These are phyloP conservation scores for Petaurus breviceps DNA, from an alignment of 2,113 vertebrate genomes.

Conservation along the genomic window DNA sequence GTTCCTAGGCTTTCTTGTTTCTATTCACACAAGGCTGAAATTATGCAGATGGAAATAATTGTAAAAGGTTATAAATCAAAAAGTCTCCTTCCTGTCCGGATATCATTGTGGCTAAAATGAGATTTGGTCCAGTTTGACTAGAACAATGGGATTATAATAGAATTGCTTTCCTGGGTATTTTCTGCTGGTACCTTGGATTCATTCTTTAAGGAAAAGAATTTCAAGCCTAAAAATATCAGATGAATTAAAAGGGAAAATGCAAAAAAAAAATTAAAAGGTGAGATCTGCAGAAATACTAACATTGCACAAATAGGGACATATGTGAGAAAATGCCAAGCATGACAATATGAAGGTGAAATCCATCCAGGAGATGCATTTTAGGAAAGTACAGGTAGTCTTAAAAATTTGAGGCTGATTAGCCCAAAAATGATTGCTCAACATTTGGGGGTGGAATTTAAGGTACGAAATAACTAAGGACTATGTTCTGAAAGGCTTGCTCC, in stretches of 20 bases:
- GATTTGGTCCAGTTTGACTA: background rate
- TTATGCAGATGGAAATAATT: background rate
- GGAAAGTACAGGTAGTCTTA: background rate
- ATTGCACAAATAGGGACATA: background rate
- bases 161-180: background rate
- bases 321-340: background rate
- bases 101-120: constrained; percentile 43
- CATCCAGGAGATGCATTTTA: background rate
- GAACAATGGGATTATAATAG: constrained; percentile 11
- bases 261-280: background rate
- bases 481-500: constrained; percentile 2
- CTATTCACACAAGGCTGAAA: background rate
- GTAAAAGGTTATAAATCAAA: constrained; percentile 5
- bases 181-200: background rate
- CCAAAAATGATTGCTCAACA: constrained; percentile 1
- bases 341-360: background rate
- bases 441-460: background rate
- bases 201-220: constrained; percentile 35
- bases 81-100: background rate
- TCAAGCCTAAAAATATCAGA: constrained; percentile 26
- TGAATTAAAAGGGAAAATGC: constrained; percentile 14
- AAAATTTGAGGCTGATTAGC: background rate
- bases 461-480: constrained; percentile 1
- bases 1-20: background rate
- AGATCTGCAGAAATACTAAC: constrained; percentile 1